phyloP scores from a whole-genome alignment of 1,140 invertebrate species.

The Trichonephila inaurata region DNA sequence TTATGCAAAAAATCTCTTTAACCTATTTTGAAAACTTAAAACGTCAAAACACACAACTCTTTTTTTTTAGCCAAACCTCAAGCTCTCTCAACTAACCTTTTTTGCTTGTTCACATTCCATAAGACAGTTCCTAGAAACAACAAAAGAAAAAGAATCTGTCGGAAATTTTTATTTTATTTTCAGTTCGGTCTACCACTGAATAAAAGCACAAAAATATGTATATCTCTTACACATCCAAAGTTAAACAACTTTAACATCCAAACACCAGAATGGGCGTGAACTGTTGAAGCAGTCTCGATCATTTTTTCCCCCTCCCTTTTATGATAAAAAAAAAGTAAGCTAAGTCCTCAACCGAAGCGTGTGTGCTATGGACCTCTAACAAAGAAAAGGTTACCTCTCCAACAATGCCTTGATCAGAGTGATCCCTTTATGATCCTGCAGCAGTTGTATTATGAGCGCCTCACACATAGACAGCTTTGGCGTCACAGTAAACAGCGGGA shows the following conservation, averaged over 20 bases:
- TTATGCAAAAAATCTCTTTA: no score
- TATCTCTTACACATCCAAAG: no score
- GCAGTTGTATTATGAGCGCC: neutral
- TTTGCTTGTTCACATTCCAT: no score
- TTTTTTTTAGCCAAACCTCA: no score
- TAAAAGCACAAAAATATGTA: neutral
- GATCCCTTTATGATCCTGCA: neutral
- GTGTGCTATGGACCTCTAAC: neutral
- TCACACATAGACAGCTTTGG: constrained; percentile 2
- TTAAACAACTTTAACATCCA: no score
- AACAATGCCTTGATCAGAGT: constrained; percentile 36
- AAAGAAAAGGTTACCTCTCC: neutral
- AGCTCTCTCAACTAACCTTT: no score
- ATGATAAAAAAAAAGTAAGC: neutral
- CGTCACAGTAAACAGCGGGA: neutral
- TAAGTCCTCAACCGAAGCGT: constrained; percentile 11
- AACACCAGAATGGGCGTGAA: no score
- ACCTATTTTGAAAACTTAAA: no score
- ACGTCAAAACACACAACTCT: no score
- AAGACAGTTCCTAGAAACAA: no score
- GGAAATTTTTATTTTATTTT: neutral
- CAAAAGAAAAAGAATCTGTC: no score
- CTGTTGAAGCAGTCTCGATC: no score
- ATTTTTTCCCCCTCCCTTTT: neutral
- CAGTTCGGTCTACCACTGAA: neutral